Evolutionary conservation across 2,888 invertebrate species (phyloP).

Genomic region (Pseudococcus longispinus): DNA sequence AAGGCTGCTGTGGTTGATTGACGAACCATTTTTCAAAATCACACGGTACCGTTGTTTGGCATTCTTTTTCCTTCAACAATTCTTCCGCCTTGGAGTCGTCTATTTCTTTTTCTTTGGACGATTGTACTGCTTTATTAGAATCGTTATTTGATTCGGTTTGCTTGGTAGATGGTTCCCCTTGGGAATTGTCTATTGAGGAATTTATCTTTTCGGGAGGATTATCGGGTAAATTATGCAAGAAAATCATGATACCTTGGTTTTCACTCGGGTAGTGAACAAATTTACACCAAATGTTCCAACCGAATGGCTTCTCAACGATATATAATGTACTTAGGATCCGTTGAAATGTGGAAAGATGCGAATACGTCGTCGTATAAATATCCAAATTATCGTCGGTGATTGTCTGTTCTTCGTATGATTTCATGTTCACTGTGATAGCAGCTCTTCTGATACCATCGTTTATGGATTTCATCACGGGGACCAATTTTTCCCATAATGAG

Average conservation of each 20-base stretch:
- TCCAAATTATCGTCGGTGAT: neutral
- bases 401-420: too few species aligned
- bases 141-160: too few species aligned
- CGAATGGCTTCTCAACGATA: neutral
- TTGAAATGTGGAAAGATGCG: neutral
- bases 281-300: constrained; percentile 5
- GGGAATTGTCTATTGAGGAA: too few species aligned
- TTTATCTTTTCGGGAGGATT: neutral
- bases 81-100: too few species aligned
- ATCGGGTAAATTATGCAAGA: neutral
- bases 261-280: neutral
- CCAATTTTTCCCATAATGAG: neutral
- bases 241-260: neutral
- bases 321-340: neutral
- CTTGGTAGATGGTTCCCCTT: too few species aligned
- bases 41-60: too few species aligned
- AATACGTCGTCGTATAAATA: neutral
- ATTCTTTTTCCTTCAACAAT: too few species aligned
- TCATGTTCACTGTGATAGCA: neutral
- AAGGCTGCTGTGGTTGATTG: too few species aligned
- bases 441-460: constrained; percentile 5
- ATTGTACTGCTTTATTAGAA: too few species aligned
- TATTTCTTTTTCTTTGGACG: too few species aligned
- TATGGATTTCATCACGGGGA: neutral
- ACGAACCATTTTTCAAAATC: too few species aligned